These are phyloP conservation scores for Cossypha polioptera DNA, from an alignment of 2,797 vertebrate genomes.

Conservation along the genomic window DNA sequence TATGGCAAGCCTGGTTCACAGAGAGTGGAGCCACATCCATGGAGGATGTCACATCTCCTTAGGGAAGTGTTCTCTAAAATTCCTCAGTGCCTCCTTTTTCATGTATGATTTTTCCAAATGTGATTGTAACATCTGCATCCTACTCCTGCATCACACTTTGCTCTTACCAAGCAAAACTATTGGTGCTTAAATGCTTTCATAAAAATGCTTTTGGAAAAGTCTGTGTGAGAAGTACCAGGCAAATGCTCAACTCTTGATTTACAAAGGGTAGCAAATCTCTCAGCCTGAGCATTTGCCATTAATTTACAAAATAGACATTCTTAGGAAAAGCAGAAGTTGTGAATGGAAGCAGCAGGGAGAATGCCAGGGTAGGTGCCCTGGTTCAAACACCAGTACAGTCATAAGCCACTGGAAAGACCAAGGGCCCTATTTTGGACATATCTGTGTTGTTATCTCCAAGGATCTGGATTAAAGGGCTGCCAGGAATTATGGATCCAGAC, in stretches of 20 bases:
- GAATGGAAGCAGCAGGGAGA: neutral
- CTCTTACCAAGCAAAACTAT: neutral
- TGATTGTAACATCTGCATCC: neutral
- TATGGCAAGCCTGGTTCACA: neutral
- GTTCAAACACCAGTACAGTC: neutral
- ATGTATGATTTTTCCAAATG: neutral
- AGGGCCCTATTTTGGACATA: neutral
- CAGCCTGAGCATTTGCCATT: neutral
- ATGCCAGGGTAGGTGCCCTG: neutral
- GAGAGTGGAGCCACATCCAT: neutral
- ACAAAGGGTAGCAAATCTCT: neutral
- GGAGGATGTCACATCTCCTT: neutral
- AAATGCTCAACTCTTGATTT: neutral
- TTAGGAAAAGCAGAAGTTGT: neutral
- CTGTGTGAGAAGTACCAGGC: accelerated
- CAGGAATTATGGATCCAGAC: neutral
- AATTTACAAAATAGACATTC: neutral
- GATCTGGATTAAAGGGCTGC: neutral
- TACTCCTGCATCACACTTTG: neutral
- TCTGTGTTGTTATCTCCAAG: neutral
- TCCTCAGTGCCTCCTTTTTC: neutral
- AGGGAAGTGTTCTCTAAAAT: neutral
- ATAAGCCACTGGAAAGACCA: neutral
- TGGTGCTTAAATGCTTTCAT: neutral
- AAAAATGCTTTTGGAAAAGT: neutral